Conservation (phyloP, 2,888 invertebrate genomes). For the Cetonia aurata region DNA sequence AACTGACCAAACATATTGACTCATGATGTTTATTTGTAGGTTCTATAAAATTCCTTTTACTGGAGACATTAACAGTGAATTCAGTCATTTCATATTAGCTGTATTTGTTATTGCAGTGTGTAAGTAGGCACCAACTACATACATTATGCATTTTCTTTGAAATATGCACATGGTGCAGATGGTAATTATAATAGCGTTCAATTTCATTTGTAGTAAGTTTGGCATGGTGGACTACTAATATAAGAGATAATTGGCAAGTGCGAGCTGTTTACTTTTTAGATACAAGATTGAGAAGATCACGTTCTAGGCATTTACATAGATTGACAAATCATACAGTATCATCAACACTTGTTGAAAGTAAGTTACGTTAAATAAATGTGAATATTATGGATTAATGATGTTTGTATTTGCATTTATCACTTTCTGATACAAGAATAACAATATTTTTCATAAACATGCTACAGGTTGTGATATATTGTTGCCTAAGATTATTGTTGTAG, state of each 20-base stretch:
- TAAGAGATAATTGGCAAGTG: slow-evolving; percentile 69
- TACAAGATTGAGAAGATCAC: slow-evolving; percentile 65
- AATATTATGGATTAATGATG: too few relatives aligned
- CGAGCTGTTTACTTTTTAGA: slow-evolving; percentile 78
- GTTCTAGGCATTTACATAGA: slow-evolving; percentile 63
- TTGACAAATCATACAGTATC: slow-evolving; percentile 63
- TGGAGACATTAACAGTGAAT: slow-evolving; percentile 88
- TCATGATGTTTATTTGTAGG: slow-evolving; percentile 28
- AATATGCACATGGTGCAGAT: too few relatives aligned
- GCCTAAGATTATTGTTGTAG: too few relatives aligned
- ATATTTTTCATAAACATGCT: too few relatives aligned
- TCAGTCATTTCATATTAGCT: slow-evolving; percentile 73
- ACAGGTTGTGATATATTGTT: too few relatives aligned
- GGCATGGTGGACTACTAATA: slow-evolving; percentile 85
- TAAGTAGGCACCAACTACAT: slow-evolving; percentile 54
- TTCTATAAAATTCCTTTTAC: slow-evolving; percentile 77
- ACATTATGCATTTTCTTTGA: too few relatives aligned
- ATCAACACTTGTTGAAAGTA: slow-evolving; percentile 62
- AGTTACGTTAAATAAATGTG: background rate
- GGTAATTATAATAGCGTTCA: background rate
- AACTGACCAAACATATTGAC: background rate
- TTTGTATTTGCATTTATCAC: too few relatives aligned
- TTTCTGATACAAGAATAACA: too few relatives aligned
- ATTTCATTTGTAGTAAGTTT: slow-evolving; percentile 68
- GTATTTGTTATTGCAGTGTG: slow-evolving; percentile 68